These are phyloP conservation scores for Ophion ventricosus DNA, from an alignment of 2,888 invertebrate genomes.

Conservation along the genomic window DNA sequence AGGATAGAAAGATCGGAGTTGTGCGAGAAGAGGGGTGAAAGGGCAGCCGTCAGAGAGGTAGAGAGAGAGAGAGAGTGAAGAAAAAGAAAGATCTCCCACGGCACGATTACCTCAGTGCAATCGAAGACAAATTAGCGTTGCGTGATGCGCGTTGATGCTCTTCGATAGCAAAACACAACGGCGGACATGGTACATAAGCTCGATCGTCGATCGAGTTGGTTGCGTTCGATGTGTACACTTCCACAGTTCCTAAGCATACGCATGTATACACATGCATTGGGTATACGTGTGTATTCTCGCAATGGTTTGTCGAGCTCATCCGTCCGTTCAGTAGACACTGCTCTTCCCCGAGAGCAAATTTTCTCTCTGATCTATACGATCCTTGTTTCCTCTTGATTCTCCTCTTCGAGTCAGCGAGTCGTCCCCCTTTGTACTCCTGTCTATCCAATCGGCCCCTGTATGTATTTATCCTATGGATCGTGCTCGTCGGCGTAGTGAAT, in stretches of 20 bases:
- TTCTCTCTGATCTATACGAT: constrained; percentile 18
- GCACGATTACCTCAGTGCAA: constrained; percentile 78
- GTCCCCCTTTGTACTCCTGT: not conserved
- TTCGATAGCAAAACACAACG: constrained; percentile 80
- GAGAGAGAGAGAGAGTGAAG: constrained; percentile 62
- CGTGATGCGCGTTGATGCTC: constrained; percentile 83
- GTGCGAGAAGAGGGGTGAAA: constrained; percentile 34
- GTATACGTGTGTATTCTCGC: not conserved
- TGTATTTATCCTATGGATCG: not conserved
- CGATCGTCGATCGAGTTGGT: constrained; percentile 57
- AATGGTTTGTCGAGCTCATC: not conserved
- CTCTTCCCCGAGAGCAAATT: constrained; percentile 23
- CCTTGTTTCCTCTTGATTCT: constrained; percentile 15
- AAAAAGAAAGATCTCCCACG: constrained; percentile 79
- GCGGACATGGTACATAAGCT: constrained; percentile 78
- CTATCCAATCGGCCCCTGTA: constrained; percentile 15
- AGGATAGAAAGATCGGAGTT: not conserved
- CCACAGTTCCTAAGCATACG: constrained; percentile 1
- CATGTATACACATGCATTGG: not conserved
- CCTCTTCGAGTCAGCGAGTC: not conserved
- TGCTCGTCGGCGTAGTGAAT: too few species aligned
- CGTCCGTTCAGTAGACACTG: not conserved
- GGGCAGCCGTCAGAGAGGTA: constrained; percentile 25
- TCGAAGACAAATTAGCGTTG: constrained; percentile 83
- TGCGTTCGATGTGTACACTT: constrained; percentile 44